Conservation (phyloP, 2,888 invertebrate genomes). For the Apodemia duryi region DNA sequence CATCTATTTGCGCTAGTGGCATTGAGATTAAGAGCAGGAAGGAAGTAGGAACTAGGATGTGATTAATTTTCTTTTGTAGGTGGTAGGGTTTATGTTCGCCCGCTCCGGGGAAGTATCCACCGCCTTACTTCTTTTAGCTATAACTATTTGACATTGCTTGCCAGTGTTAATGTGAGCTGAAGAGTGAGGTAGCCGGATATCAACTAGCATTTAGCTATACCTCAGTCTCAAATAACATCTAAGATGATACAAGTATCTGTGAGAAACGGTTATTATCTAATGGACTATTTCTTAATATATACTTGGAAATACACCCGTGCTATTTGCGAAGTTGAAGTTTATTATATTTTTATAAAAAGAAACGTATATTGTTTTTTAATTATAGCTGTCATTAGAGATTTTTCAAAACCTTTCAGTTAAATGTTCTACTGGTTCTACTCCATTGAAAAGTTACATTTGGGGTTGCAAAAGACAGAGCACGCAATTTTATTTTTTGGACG, state of each 20-base stretch:
- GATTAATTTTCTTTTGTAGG: neutral
- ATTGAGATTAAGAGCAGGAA: constrained; percentile 81
- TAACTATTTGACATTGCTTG: neutral
- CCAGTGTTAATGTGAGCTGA: no score
- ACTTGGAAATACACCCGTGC: neutral
- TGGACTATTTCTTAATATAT: neutral
- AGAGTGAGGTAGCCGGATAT: no score
- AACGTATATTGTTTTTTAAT: no score
- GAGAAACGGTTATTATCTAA: neutral
- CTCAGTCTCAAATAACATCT: neutral
- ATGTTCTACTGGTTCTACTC: no score
- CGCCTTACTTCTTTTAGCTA: neutral
- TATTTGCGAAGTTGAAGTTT: neutral
- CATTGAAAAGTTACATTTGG: no score
- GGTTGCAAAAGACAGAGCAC: no score
- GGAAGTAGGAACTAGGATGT: constrained; percentile 71
- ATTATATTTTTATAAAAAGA: neutral
- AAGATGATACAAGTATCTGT: neutral
- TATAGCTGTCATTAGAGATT: no score
- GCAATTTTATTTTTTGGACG: no score
- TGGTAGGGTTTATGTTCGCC: neutral
- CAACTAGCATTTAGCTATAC: no score
- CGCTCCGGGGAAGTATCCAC: constrained; percentile 6
- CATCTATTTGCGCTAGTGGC: constrained; percentile 85
- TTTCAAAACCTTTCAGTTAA: no score